Conservation (phyloP, 2,113 vertebrate genomes). For the Etheostoma spectabile region DNA sequence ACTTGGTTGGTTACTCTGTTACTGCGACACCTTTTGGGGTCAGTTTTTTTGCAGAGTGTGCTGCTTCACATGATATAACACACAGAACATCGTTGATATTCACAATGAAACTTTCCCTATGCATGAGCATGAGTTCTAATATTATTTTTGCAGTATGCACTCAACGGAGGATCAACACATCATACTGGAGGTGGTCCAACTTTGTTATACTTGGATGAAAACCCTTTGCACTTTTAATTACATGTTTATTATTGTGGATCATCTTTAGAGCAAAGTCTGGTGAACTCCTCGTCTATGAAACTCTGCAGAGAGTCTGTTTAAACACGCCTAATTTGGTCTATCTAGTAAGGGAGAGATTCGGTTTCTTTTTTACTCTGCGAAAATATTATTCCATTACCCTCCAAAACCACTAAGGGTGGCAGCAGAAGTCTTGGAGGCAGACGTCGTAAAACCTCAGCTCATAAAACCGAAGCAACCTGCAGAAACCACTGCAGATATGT, state of each 20-base stretch:
- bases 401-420: neutral
- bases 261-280: neutral
- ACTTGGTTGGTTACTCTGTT: neutral
- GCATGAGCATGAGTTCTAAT: neutral
- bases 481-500: too few relatives aligned
- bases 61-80: too few relatives aligned
- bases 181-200: neutral
- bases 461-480: neutral
- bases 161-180: neutral
- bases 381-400: neutral
- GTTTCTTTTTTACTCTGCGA: neutral
- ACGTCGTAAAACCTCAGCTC: neutral
- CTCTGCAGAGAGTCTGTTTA: neutral
- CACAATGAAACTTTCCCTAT: neutral
- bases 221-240: neutral
- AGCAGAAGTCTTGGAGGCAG: neutral
- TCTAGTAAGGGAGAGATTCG: neutral
- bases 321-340: neutral
- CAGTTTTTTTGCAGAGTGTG: neutral
- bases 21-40: neutral
- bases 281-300: neutral
- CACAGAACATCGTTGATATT: neutral
- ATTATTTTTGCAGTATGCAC: too few relatives aligned
- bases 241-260: neutral
- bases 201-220: neutral